Percentiles rank a stretch among this genome's conserved stretches.
These are phyloP conservation scores for Pocillopora meandrina DNA, from an alignment of 92 coral and sea anemone genomes.

Conservation along the genomic window DNA sequence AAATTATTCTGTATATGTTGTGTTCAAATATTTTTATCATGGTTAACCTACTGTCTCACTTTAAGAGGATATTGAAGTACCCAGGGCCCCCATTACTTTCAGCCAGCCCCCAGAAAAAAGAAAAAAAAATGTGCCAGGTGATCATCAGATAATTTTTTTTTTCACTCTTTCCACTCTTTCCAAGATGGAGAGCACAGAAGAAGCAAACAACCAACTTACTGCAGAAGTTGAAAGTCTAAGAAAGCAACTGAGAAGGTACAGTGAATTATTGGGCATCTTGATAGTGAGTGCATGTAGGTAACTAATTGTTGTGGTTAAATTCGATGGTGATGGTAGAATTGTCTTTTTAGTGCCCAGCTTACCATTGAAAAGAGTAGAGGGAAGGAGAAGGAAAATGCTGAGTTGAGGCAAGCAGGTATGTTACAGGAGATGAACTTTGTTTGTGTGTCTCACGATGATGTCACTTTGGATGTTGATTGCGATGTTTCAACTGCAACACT, in stretches of 20 bases:
- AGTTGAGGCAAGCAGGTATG: slow-evolving; percentile 88
- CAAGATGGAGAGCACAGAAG: slow-evolving; percentile 94
- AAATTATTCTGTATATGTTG: too few species aligned
- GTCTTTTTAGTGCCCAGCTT: slow-evolving; percentile 60
- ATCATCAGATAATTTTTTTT: too few species aligned
- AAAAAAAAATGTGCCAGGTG: too few species aligned
- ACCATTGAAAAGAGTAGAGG: slow-evolving; percentile 76
- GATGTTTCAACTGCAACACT: too few species aligned
- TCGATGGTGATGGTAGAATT: neutral
- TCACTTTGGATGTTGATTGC: too few species aligned
- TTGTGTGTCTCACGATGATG: too few species aligned
- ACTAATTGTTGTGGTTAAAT: too few species aligned
- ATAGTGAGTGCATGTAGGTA: too few species aligned
- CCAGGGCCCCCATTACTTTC: neutral
- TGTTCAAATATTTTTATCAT: too few species aligned
- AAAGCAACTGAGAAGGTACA: slow-evolving; percentile 86
- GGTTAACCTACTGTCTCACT: too few species aligned
- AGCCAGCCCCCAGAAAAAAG: neutral
- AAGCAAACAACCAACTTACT: slow-evolving; percentile 79
- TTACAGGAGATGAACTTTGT: neutral
- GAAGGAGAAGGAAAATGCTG: slow-evolving; percentile 81
- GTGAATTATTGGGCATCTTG: neutral
- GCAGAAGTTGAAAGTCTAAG: slow-evolving; percentile 72
- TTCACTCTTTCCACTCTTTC: neutral
- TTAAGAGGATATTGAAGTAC: too few species aligned